Evolutionary conservation across 2,797 vertebrate species (phyloP), one percentile per base, ranked within the genome.

Genomic region (Typhlichthys eigenmanni): DNA sequence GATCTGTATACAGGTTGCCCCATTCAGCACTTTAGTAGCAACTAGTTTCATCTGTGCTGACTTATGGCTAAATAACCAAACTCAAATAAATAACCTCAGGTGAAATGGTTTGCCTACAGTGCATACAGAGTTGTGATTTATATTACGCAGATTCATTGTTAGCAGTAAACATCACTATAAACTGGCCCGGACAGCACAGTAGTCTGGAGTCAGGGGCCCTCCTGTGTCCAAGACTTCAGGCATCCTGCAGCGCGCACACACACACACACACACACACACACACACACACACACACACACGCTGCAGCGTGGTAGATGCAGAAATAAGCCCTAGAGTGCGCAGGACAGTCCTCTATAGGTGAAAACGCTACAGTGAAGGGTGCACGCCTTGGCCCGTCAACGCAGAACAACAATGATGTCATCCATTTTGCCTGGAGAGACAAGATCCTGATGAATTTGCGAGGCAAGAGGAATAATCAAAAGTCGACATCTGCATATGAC

Each of bases 401-500:
- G 84, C 82, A 89, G 85, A 91, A 90, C 83, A 92, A 91, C 79
- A 86, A 81, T 92, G 89, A 90, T 84, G 85, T 87, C 69, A 89
- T 92, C 80, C 90, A 86, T 89, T 93, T 89, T 87, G 83, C 82
- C 86, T 90, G 82, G 74, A 87, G 86, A 91, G 87, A 85, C 87
- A 85, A 86, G 83, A 88, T 88, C 88, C 89, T 78, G 82, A 82
- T 72, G 66, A 90, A 88, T 86, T 85, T 64, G 76, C 43, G 38
- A 78, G 63, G 74, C 72, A 83, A 78, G 78, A 82, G 72, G 76
- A 85, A 87, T 84, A 88, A 90, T 89, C 85, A 87, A 76, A 90
- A 89, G 85, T 82, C 69, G 76, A 89, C 91, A 91, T 92, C 84
- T 89, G 64, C 83, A 75, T 81, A 89, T 85, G 84, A 93, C 80